Evolutionary conservation across 2,797 vertebrate genomes (phyloP).

Genomic region (Dromococcyx pavoninus): DNA sequence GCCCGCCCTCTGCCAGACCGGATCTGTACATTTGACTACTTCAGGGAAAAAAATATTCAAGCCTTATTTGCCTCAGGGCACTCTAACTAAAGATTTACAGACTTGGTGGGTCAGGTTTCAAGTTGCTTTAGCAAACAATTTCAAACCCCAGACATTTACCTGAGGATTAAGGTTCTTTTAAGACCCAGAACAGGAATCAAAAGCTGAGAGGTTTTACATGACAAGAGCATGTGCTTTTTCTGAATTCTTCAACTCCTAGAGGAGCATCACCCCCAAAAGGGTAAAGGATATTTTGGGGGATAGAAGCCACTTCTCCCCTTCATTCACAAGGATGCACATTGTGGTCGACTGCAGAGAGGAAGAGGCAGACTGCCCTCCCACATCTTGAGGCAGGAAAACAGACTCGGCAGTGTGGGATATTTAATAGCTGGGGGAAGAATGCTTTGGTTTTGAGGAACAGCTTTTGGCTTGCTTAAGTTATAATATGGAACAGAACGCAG

Average conservation of each 20-base stretch:
- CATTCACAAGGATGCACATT: not conserved
- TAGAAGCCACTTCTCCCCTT: not conserved
- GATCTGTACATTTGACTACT: not conserved
- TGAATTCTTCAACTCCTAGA: not conserved
- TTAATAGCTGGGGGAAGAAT: constrained; percentile 53
- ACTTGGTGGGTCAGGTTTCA: constrained; percentile 20
- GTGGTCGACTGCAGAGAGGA: not conserved
- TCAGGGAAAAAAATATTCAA: not conserved
- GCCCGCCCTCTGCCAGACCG: not conserved
- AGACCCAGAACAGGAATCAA: not conserved
- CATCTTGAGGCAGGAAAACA: constrained; percentile 34
- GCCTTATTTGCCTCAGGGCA: not conserved
- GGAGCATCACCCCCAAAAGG: not conserved
- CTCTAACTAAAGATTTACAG: constrained; percentile 57
- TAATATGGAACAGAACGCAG: constrained; percentile 52
- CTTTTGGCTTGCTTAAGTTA: constrained; percentile 46
- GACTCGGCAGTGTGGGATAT: constrained; percentile 36
- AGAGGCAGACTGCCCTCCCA: constrained; percentile 1
- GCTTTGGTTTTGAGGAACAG: constrained; percentile 57
- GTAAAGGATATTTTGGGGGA: not conserved
- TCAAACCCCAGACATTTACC: constrained; percentile 3
- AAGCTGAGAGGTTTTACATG: not conserved
- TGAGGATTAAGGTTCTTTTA: not conserved
- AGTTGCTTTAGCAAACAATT: constrained; percentile 15
- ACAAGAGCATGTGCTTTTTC: not conserved